Evolutionary conservation across 2,888 invertebrate species (phyloP), one percentile per base, ranked within the genome.

Genomic region (Agrotis segetum): DNA sequence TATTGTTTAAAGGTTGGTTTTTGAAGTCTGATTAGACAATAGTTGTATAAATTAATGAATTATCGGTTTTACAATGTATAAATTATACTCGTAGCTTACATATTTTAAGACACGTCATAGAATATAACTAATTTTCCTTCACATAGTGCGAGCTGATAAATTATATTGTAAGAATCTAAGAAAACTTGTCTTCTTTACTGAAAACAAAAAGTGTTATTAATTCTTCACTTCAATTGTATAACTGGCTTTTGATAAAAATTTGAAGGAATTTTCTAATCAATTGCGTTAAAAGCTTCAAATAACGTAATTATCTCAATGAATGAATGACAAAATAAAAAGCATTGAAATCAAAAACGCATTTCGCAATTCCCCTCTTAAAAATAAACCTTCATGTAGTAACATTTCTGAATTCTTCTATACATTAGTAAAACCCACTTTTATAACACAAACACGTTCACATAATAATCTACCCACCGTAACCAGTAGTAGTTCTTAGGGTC

Each of bases 401-500:
- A 34, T 14, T 14, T 34, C n/a, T 3, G 6, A 56, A 34, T 13
- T 13, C 34, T n/a, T 17, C 34, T 34, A 6, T n/a, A 1, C 1
- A 53, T 24, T 34, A 29, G 19, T 19, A 19, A 40, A 60, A 3
- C 24, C 47, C 13, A 58, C 13, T 65, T 49, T 66, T 53, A 53
- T 60, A 64, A 52, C 1, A 62, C 17, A 34, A 65, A 66, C 65
- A 60, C 47, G 70, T 70, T 70, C 67, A 52, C 64, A 71, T 74
- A 64, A 61, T 65, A 40, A 40, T 59, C 66, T 16, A 67, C 44
- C 56, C 24, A 47, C n/a, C 46, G 24, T 11, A 58, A 53, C 72
- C 21, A 69, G 55, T 73, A 71, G 75, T 72, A 68, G 65, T 19
- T 53, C 13, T 67, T 73, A 78, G 82, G 86, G 83, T 87, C 84